Conservation (phyloP, 2,113 vertebrate species). For the Leptosomus discolor region DNA sequence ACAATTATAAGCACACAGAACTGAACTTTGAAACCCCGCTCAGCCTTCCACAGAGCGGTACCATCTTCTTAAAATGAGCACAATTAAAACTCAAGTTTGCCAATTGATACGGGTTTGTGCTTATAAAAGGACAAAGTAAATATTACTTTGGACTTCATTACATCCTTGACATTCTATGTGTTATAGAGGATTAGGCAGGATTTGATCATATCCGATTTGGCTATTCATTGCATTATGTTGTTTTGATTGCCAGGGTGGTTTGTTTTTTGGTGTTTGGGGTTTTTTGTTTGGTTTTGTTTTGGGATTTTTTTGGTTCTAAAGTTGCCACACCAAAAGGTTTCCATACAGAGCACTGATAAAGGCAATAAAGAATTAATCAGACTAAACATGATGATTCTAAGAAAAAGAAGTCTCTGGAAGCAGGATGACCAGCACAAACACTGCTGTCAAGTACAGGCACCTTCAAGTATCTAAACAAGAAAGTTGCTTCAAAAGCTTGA, state of each 20-base stretch:
- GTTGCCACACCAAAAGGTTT: neutral
- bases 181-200: neutral
- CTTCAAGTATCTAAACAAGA: neutral
- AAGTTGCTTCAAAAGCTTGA: neutral
- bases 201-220: neutral
- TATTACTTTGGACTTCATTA: neutral
- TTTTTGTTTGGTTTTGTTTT: neutral
- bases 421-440: neutral
- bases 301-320: neutral
- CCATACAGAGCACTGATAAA: neutral
- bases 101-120: neutral
- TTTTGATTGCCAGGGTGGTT: neutral
- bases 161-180: neutral
- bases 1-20: constrained; percentile 21
- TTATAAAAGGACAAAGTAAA: constrained; percentile 6
- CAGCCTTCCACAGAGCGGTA: constrained; percentile 26
- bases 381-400: neutral
- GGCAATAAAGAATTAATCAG: neutral
- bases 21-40: constrained; percentile 55
- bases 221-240: neutral
- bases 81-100: constrained; percentile 23
- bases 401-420: neutral
- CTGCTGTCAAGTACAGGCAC: neutral
- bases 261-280: neutral
- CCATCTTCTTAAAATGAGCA: neutral